These are phyloP conservation scores for Siniperca scherzeri DNA, from an alignment of 2,797 vertebrate genomes.

Conservation along the genomic window DNA sequence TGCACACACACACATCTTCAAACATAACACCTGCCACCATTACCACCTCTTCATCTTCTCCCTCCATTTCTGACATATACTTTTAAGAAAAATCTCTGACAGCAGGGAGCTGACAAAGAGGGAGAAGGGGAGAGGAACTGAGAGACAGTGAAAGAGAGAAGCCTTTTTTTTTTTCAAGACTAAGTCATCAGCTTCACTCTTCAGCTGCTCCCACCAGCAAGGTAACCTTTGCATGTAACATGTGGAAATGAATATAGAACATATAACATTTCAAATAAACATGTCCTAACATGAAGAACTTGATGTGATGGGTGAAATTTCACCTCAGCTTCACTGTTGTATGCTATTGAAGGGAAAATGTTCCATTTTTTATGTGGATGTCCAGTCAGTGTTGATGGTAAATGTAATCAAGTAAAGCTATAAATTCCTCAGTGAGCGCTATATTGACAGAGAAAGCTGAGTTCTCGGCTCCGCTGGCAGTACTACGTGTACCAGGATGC, in stretches of 20 bases:
- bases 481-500: too few species aligned
- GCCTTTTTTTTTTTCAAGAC: constrained; percentile 7
- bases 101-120: constrained; percentile 58
- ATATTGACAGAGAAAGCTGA: too few species aligned
- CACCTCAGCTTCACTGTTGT: background rate
- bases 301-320: background rate
- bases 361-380: too few species aligned
- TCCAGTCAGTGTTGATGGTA: too few species aligned
- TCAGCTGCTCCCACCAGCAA: constrained; percentile 8
- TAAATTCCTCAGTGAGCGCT: too few species aligned
- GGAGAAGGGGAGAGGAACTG: constrained; percentile 27
- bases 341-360: background rate
- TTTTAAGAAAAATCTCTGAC: constrained; percentile 70
- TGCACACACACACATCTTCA: constrained; percentile 45
- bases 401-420: too few species aligned
- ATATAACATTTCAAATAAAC: background rate
- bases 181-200: constrained; percentile 39
- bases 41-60: constrained; percentile 77
- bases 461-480: too few species aligned
- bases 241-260: constrained; percentile 17
- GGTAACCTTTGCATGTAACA: constrained; percentile 25
- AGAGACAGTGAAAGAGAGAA: constrained; percentile 20
- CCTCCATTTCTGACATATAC: constrained; percentile 70
- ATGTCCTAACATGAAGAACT: too few species aligned
- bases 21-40: constrained; percentile 75